Evolutionary conservation across 2,797 vertebrate genomes (phyloP).

Genomic region (Leptoclinus maculatus): DNA sequence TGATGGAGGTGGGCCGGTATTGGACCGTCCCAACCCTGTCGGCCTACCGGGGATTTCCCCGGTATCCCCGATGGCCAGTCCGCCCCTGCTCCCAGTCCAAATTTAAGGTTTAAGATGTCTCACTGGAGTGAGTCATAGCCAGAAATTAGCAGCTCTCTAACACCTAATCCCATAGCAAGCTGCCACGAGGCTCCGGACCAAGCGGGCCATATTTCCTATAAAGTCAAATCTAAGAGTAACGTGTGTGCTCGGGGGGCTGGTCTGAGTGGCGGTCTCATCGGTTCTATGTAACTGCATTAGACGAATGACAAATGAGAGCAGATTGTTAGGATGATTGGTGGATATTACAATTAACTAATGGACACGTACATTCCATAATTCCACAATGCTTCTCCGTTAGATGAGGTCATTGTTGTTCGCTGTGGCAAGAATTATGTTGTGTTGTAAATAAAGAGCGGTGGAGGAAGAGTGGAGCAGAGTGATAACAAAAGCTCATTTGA

Average conservation of each 20-base stretch:
- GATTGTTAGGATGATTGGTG: not conserved
- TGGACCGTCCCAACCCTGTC: too few species aligned
- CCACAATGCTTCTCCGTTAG: not conserved
- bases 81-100: too few species aligned
- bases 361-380: not conserved
- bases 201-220: not conserved
- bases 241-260: not conserved
- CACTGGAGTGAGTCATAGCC: slow-evolving; percentile 19
- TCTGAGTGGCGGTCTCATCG: not conserved
- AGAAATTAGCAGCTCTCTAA: slow-evolving; percentile 30
- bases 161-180: slow-evolving; percentile 44
- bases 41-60: too few species aligned
- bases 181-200: not conserved
- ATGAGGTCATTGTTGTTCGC: not conserved
- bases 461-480: slow-evolving; percentile 21
- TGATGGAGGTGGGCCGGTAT: too few species aligned
- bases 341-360: not conserved
- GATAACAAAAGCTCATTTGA: slow-evolving; percentile 53
- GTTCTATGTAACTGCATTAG: not conserved
- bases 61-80: too few species aligned
- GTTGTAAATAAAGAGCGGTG: slow-evolving; percentile 14
- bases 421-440: not conserved
- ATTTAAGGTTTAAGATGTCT: slow-evolving; percentile 39
- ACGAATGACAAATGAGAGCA: not conserved
- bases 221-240: not conserved